Percentiles rank a stretch among this genome's conserved stretches.
Conservation (phyloP, 2,888 invertebrate species). For the Cryptus viduatorius region DNA sequence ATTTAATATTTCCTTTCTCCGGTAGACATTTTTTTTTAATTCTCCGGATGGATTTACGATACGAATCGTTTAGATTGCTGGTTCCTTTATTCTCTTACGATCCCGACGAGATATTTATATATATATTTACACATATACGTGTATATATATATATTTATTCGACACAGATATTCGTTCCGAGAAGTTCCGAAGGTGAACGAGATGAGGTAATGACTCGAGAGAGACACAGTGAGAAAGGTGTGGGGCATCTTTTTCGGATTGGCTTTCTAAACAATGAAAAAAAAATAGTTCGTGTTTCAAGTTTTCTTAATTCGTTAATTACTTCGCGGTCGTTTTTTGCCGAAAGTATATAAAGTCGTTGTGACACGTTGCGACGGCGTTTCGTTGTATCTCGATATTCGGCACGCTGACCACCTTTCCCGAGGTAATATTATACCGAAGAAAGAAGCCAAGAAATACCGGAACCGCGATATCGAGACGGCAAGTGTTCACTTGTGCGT, state of each 20-base stretch:
- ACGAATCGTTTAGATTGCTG: slow-evolving; percentile 1
- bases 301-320: not conserved
- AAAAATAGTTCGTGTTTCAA: not conserved
- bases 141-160: slow-evolving; percentile 21
- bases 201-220: slow-evolving; percentile 72
- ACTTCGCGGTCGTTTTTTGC: not conserved
- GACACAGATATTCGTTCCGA: slow-evolving; percentile 69
- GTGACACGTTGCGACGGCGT: not conserved
- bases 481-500: slow-evolving; percentile 57
- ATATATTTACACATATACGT: no score
- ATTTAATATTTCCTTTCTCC: slow-evolving; percentile 21
- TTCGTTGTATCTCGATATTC: slow-evolving; percentile 45
- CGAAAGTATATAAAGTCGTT: not conserved
- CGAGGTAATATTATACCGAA: slow-evolving; percentile 78
- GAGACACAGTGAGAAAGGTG: slow-evolving; percentile 39
- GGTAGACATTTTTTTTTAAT: slow-evolving; percentile 1
- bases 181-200: slow-evolving; percentile 75
- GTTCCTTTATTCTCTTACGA: slow-evolving; percentile 23
- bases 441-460: slow-evolving; percentile 76
- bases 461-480: slow-evolving; percentile 75
- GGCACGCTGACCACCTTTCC: slow-evolving; percentile 77
- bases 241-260: slow-evolving; percentile 11
- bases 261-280: not conserved
- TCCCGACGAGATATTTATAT: not conserved
- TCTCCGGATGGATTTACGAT: slow-evolving; percentile 36